phyloP scores from a whole-genome alignment of 2,113 vertebrate genomes.

The Ellobius talpinus region DNA sequence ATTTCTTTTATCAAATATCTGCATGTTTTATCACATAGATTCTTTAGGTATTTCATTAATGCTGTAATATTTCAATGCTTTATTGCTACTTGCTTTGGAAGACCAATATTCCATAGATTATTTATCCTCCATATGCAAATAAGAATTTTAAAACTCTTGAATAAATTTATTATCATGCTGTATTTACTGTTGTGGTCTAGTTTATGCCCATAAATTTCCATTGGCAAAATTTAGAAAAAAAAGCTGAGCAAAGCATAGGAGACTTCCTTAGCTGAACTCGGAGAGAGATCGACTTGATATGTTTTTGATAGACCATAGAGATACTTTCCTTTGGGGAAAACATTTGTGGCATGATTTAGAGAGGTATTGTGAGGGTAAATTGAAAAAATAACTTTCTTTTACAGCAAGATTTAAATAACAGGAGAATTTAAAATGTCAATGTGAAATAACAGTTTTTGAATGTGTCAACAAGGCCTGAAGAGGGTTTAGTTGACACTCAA shows the following conservation, averaged over 20 bases:
- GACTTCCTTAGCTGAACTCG: neutral
- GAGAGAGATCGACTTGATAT: neutral
- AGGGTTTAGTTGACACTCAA: neutral
- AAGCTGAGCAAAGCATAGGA: neutral
- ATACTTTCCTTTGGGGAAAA: neutral
- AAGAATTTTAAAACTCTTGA: neutral
- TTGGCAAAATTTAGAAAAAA: neutral
- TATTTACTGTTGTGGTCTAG: neutral
- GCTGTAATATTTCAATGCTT: neutral
- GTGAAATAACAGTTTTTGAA: neutral
- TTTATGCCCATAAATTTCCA: neutral
- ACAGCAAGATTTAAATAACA: slow-evolving; percentile 33
- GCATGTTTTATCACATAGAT: neutral
- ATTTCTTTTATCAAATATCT: neutral
- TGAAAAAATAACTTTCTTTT: neutral
- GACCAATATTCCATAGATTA: neutral
- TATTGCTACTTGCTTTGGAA: neutral
- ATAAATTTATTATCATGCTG: neutral
- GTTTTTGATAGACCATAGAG: neutral
- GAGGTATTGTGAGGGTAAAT: neutral
- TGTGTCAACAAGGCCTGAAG: neutral
- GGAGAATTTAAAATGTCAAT: neutral
- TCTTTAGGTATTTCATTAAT: neutral
- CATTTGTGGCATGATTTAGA: neutral
- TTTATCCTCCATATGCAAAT: neutral